Percentiles rank a stretch among this genome's conserved stretches.
These are phyloP conservation scores for Drosophila tsacasi DNA, from an alignment of 1,140 invertebrate genomes.

Conservation along the genomic window DNA sequence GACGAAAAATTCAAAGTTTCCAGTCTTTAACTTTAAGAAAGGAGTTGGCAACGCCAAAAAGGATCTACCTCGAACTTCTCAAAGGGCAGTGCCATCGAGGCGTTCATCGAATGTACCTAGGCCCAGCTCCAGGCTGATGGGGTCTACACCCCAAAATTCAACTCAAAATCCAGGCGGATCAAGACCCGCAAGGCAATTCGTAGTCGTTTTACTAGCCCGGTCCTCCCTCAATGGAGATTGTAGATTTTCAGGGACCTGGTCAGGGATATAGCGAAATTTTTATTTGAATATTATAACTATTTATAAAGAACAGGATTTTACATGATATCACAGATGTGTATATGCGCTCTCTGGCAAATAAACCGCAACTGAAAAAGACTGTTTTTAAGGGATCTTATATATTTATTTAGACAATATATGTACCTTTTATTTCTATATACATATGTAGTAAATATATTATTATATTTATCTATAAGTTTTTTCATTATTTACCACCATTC, in stretches of 20 bases:
- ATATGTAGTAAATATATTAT: too few species aligned
- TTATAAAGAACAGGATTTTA: neutral
- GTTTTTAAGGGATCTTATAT: neutral
- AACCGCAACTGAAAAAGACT: neutral
- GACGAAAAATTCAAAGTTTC: neutral
- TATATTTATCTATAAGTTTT: too few species aligned
- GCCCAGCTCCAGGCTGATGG: neutral
- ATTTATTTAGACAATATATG: too few species aligned
- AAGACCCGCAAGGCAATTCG: too few species aligned
- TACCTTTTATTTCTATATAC: too few species aligned
- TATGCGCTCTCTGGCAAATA: neutral
- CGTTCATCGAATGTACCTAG: neutral
- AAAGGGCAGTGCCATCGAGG: too few species aligned
- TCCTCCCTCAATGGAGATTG: neutral
- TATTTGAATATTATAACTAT: neutral
- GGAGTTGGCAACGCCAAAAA: neutral
- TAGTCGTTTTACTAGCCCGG: neutral
- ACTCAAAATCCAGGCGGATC: neutral
- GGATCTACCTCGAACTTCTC: neutral
- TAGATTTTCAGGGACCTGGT: neutral
- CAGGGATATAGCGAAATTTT: too few species aligned
- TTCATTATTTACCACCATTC: too few species aligned
- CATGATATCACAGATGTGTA: neutral
- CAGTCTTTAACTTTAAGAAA: neutral
- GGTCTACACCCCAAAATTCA: neutral